Evolutionary conservation across 37 sponge, comb jelly and placozoan genomes (phyloP), one percentile per base, ranked within the genome.

Genomic region (Diacarnus erythraeanus): DNA sequence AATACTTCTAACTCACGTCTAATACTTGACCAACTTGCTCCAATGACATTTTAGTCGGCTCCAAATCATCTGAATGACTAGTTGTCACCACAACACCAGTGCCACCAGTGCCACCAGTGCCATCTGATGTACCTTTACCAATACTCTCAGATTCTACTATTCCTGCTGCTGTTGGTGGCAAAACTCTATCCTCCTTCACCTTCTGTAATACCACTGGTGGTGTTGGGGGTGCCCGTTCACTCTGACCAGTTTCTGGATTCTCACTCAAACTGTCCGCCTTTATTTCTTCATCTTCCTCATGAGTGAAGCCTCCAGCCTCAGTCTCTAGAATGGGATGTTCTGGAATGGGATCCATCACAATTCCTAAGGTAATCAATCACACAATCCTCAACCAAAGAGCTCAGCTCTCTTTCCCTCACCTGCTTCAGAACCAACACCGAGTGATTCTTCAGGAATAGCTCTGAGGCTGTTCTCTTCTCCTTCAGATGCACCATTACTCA

Each of bases 381-480:
- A n/a, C n/a, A n/a, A n/a, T n/a, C n/a, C n/a, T 47, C 51, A 6
- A 47, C 51, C 73, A 43, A n/a, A n/a, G n/a, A n/a, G n/a, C n/a
- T n/a, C n/a, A n/a, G 2, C 47, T 20, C 29, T 9, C 22, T 22
- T 72, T 22, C 31, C 47, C 38, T 12, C 38, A 47, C 51, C n/a
- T 36, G 3, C 42, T 31, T 76, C 61, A 17, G 20, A 20, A 18
- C 60, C 77, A 9, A 76, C 61, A 1, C 54, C 61, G 27, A 59
- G 70, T 58, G 57, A 71, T 57, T 80, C 80, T 69, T 80, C 80
- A 29, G 72, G 68, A 30, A 78, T 67, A 35, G 25, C 54, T 22
- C 26, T 40, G 15, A 78, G 59, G 31, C 27, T 40, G 41, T 31
- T 15, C 25, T 78, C 68, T 47, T 29, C 69, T 66, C 42, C 40